Base-by-base conservation (phyloP, 1,140 invertebrate genomes). In the Mylabris phalerata region DNA sequence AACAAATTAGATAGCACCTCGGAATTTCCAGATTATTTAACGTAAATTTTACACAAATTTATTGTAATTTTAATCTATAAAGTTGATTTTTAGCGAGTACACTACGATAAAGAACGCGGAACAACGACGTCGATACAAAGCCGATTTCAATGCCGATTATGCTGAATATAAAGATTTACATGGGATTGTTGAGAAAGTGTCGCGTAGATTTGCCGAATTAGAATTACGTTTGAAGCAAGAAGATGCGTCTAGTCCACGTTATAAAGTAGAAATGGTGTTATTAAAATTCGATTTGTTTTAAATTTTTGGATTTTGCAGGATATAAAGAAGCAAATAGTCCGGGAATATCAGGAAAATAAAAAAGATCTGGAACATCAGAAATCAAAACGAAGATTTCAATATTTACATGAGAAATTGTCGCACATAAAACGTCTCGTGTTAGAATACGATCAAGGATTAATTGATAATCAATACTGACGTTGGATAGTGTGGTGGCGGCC, bases 331-430 rank as follows among this genome's bases (percentile, higher is more conserved):
- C 83, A 87, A 75, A 94, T 95, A 67, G 74, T 91, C 45, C 76
- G 81, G 62, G 89, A 93, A 75, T 96, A 95, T 75, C 75, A 86
- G 60, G 79, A 83, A 56, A 87, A 85, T 63, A 91, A 90, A 72
- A 82, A 81, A 66, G 85, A 93, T 76, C 74, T 77, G 3, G 77
- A 80, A 48, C 89, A 90, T 69, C 80, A 85, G 64, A 79, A 84
- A 57, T 82, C 85, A 60, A 88, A 87, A 73, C 76, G 78, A 65
- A 82, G 89, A 57, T 92, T 92, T 72, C 81, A 89, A 59, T 93
- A 92, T 75, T 79, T 96, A 63, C 92, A 95, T 72, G 84, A 86
- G 49, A 96, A 95, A 73, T 78, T 96, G 73, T 87, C 88, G 58
- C 88, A 94, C 73, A 93, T 95, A 71, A 95, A 95, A 76, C 80